phyloP scores from a whole-genome alignment of 2,888 invertebrate genomes.

The Dexiosoma caninum region DNA sequence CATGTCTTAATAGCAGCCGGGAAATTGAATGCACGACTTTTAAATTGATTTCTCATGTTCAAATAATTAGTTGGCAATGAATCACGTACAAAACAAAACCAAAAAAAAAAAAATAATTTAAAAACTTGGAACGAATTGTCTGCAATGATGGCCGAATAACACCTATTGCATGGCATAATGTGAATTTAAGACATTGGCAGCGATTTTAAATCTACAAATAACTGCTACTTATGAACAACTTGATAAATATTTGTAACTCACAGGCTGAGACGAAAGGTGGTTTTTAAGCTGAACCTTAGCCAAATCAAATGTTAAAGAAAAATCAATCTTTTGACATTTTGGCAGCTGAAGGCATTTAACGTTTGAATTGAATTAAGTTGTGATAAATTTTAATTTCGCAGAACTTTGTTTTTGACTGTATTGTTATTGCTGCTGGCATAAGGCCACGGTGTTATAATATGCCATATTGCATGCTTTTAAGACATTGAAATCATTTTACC shows the following conservation, averaged over 20 bases:
- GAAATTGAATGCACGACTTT: constrained; percentile 37
- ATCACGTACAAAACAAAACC: constrained; percentile 50
- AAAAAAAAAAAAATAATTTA: constrained; percentile 30
- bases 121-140: no score
- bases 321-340: constrained; percentile 68
- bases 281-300: constrained; percentile 55
- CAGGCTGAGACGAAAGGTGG: constrained; percentile 20
- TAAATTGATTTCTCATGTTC: constrained; percentile 69
- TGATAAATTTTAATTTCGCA: constrained; percentile 70
- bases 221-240: constrained; percentile 35
- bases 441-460: constrained; percentile 57
- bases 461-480: not conserved
- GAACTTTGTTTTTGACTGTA: no score
- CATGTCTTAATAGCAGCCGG: constrained; percentile 31
- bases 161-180: constrained; percentile 29
- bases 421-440: constrained; percentile 64
- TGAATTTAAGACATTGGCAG: constrained; percentile 51
- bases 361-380: constrained; percentile 70
- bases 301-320: constrained; percentile 66
- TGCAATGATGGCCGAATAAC: constrained; percentile 3
- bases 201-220: constrained; percentile 21
- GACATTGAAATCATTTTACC: not conserved
- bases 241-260: constrained; percentile 21
- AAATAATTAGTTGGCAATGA: constrained; percentile 65
- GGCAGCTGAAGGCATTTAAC: constrained; percentile 57